phyloP scores from a whole-genome alignment of 2,113 vertebrate species.

The Thermophis baileyi region DNA sequence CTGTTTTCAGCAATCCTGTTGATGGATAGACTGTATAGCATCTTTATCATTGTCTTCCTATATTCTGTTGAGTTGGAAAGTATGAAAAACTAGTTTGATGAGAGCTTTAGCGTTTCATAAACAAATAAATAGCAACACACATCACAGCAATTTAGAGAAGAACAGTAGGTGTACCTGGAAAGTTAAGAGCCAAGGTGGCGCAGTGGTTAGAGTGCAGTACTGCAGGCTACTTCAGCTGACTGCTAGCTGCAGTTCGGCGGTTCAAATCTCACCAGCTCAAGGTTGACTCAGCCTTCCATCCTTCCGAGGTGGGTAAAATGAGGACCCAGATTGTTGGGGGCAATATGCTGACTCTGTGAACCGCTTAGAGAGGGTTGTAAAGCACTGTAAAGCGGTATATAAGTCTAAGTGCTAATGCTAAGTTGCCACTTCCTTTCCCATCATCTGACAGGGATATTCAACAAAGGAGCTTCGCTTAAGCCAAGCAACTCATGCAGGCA shows the following conservation, averaged over 20 bases:
- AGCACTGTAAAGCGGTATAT: too few relatives aligned
- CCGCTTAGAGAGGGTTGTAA: too few relatives aligned
- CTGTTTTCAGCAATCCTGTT: not conserved
- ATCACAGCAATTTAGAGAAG: not conserved
- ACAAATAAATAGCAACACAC: not conserved
- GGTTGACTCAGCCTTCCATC: too few relatives aligned
- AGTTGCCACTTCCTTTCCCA: not conserved
- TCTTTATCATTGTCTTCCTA: not conserved
- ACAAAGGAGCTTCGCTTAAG: not conserved
- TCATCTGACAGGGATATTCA: not conserved
- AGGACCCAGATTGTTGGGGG: too few relatives aligned
- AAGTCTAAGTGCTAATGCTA: too few relatives aligned
- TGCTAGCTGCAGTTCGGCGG: too few relatives aligned
- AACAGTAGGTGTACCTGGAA: not conserved
- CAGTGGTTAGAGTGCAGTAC: too few relatives aligned
- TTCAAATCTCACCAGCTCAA: too few relatives aligned
- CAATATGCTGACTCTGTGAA: too few relatives aligned
- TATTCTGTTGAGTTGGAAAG: not conserved
- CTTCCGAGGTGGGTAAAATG: too few relatives aligned
- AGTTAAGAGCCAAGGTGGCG: too few relatives aligned
- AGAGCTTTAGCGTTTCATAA: not conserved
- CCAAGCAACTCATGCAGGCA: not conserved
- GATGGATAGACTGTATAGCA: not conserved
- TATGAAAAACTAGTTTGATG: not conserved
- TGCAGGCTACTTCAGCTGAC: too few relatives aligned